Evolutionary conservation across 2,797 vertebrate genomes (phyloP), one percentile per base, ranked within the genome.

Genomic region (Kryptolebias ocellatus): DNA sequence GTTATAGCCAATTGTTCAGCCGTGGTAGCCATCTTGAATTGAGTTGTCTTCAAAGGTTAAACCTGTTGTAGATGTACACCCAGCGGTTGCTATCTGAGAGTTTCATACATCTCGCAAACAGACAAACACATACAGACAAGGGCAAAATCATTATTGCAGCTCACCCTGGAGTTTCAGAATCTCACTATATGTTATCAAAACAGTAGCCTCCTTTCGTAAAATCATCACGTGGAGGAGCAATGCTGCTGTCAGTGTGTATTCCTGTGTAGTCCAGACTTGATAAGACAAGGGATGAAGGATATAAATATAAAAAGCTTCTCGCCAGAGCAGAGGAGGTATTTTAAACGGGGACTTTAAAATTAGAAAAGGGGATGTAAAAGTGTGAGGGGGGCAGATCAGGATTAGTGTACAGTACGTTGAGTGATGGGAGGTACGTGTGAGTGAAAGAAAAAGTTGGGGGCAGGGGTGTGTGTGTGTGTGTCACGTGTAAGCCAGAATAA

Each of bases 401-500:
- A 89, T 89, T 78, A 84, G 73, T 66, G 51, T 47, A 57, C 46
- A 74, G 74, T 75, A 71, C 62, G 67, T 58, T 20, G 73, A 81
- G 68, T 70, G 75, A 86, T 70, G 50, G 70, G 68, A 78, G 67
- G 76, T 50, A 20, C 71, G 57, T 72, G 64, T 71, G 72, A 68
- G 74, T 44, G 74, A 80, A 64, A 47, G 47, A 60, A 60, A 72
- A 60, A 60, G 76, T 67, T 66, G 57, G 80, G 64, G 81, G 75
- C 66, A 71, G 74, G 70, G 50, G 66, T 52, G 47, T 20, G 68
- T 56, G 50, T 29, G 59, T 37, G 65, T 56, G 49, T 54, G 81
- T 91, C 89, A 90, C 88, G 85, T 92, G 91, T 89, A 84, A 58
- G 62, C 81, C 77, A 82, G 80, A 91, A 89, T 72, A 85, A 90